A percentile compares a stretch with the other conserved stretches of the same genome.
Evolutionary conservation across 2,888 invertebrate genomes (phyloP).

Genomic region (Bhutanitis thaidina): DNA sequence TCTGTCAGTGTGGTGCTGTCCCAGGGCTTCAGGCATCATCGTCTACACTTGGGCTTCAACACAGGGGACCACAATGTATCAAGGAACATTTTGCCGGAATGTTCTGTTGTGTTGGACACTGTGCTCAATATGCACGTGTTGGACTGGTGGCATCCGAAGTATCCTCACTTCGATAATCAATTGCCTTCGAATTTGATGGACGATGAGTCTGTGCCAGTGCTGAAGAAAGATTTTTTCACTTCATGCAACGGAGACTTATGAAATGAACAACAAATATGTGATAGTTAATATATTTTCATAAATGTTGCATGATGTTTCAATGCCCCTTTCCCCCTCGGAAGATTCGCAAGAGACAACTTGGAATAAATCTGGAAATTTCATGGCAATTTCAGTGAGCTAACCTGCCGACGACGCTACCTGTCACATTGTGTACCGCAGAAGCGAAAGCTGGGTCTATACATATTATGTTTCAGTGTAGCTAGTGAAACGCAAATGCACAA

Average conservation of each 20-base stretch:
- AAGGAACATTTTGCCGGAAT: slow-evolving; percentile 49
- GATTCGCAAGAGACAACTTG: no score
- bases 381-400: no score
- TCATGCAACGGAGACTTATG: slow-evolving; percentile 28
- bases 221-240: slow-evolving; percentile 51
- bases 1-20: slow-evolving; percentile 76
- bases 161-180: slow-evolving; percentile 50
- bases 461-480: no score
- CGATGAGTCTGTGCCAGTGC: slow-evolving; percentile 47
- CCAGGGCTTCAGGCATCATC: slow-evolving; percentile 74
- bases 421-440: no score
- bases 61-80: slow-evolving; percentile 44
- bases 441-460: no score
- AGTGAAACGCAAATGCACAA: no score
- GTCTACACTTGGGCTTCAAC: slow-evolving; percentile 76
- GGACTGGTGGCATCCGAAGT: slow-evolving; percentile 85
- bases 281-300: slow-evolving; percentile 7
- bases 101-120: slow-evolving; percentile 48
- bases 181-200: slow-evolving; percentile 40
- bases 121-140: slow-evolving; percentile 50
- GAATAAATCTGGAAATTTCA: no score
- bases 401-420: no score
- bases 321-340: neutral
- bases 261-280: slow-evolving; percentile 20
- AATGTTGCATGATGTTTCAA: neutral